Conservation (phyloP, 2,113 vertebrate species). For the Saimiri boliviensis region DNA sequence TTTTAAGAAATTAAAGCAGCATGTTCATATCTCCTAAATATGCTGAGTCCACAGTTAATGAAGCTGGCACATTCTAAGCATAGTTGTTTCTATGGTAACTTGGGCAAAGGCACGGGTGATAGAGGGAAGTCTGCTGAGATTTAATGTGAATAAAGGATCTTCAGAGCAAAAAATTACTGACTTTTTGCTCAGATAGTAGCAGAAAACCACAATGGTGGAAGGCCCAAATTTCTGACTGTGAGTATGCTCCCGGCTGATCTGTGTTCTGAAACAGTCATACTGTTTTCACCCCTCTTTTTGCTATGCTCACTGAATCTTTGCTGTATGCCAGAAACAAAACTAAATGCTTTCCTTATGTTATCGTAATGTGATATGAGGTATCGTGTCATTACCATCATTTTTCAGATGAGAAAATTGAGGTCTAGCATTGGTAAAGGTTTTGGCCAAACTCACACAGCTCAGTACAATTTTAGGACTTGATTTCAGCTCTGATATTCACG, state of each 20-base stretch:
- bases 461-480: neutral
- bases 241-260: no score
- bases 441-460: neutral
- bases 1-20: neutral
- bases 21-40: neutral
- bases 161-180: neutral
- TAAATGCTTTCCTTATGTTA: neutral
- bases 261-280: fast-evolving
- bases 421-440: neutral
- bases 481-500: neutral
- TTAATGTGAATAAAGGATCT: neutral
- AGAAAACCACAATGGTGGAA: neutral
- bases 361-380: neutral
- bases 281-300: neutral
- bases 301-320: neutral
- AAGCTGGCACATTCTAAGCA: neutral
- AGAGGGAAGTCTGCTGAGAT: neutral
- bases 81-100: neutral
- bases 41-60: neutral
- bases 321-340: neutral
- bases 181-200: neutral
- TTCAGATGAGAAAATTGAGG: neutral
- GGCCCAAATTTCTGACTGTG: neutral
- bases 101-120: neutral
- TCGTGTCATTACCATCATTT: neutral